These are phyloP conservation scores for Drosophila diplacantha DNA, from an alignment of 2,888 invertebrate species.

Conservation along the genomic window DNA sequence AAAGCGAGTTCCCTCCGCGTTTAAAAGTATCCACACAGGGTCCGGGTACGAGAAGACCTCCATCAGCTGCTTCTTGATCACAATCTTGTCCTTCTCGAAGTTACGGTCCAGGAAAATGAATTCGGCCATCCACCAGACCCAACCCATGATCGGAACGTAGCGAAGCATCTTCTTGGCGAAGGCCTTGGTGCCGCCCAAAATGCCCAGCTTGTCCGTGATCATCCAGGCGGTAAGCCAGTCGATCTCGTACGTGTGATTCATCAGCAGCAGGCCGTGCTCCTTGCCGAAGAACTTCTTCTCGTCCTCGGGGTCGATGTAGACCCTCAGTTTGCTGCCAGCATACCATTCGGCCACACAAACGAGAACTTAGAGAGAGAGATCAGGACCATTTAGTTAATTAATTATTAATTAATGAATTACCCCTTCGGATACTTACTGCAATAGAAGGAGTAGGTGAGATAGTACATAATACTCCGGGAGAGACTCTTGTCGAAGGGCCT, in stretches of 20 bases:
- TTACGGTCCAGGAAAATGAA: constrained; percentile 95
- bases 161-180: constrained; percentile 96
- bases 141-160: constrained; percentile 94
- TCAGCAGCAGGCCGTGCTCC: constrained; percentile 92
- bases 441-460: constrained; percentile 91
- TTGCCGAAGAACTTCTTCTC: constrained; percentile 88
- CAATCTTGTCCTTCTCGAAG: constrained; percentile 92
- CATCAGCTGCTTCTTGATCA: constrained; percentile 87
- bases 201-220: constrained; percentile 87
- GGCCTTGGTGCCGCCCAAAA: constrained; percentile 95
- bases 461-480: constrained; percentile 92
- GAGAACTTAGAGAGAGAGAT: constrained; percentile 83
- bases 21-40: constrained; percentile 92
- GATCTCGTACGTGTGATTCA: constrained; percentile 97
- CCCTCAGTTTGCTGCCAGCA: constrained; percentile 85
- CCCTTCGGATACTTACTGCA: constrained; percentile 85
- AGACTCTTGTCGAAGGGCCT: constrained; percentile 88
- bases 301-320: constrained; percentile 88
- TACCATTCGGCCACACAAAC: constrained; percentile 97
- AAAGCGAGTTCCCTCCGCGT: constrained; percentile 96
- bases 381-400: not conserved
- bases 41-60: constrained; percentile 92
- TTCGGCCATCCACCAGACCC: constrained; percentile 98
- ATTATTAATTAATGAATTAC: not conserved
- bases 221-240: constrained; percentile 98